Conservation (phyloP, 53 echinoderm and acorn worm species). For the Arbacia lixula region DNA sequence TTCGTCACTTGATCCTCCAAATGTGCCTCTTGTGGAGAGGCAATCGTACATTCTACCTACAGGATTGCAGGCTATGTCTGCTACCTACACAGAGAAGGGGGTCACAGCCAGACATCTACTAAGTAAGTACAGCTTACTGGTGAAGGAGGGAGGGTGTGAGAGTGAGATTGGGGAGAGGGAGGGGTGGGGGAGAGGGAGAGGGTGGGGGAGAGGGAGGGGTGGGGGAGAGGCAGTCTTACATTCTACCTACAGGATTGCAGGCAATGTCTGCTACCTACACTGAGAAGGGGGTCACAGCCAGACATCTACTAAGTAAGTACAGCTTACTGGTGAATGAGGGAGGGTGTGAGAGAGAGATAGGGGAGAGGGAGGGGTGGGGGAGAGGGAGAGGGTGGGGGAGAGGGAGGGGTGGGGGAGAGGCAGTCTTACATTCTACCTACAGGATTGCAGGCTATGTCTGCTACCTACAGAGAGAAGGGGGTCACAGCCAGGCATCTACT, state of each 20-base stretch:
- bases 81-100: conserved; percentile 91
- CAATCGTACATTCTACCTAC: conserved; percentile 93
- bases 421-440: no score
- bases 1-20: conserved; percentile 92
- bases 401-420: no score
- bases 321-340: background rate
- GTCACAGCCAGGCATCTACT: no score
- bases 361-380: background rate
- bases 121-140: conserved; percentile 64
- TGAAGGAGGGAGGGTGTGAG: background rate
- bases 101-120: conserved; percentile 87
- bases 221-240: background rate
- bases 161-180: background rate
- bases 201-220: background rate
- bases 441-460: no score
- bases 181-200: no score
- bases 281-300: no score
- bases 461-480: no score
- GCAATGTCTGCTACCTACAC: no score
- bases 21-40: conserved; percentile 81
- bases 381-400: background rate
- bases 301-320: no score
- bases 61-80: conserved; percentile 76
- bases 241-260: background rate
- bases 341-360: background rate